phyloP scores from a whole-genome alignment of 2,113 vertebrate genomes.

The Thunnus maccoyii region DNA sequence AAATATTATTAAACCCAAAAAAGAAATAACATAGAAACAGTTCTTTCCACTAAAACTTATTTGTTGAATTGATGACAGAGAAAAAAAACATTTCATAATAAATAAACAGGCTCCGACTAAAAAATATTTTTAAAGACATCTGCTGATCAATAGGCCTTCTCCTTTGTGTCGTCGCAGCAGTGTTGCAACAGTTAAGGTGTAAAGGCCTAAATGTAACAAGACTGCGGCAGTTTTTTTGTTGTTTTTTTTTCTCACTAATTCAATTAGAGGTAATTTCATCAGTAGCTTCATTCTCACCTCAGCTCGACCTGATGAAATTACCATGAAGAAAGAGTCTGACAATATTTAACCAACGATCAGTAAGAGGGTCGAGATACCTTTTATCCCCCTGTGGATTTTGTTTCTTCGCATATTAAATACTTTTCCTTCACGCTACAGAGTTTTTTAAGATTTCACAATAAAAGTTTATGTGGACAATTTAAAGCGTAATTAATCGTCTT shows the following conservation, averaged over 20 bases:
- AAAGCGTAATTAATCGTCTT: not conserved
- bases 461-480: not conserved
- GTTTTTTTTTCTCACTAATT: constrained; percentile 53
- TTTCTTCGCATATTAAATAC: not conserved
- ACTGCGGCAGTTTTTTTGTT: not conserved
- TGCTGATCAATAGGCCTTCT: not conserved
- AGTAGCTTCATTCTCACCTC: constrained; percentile 68
- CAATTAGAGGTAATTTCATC: constrained; percentile 75
- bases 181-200: constrained; percentile 47
- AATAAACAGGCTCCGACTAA: not conserved
- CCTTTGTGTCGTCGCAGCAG: constrained; percentile 21
- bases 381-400: not conserved
- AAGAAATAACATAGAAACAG: too few relatives aligned
- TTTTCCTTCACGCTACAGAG: too few relatives aligned
- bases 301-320: constrained; percentile 71
- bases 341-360: constrained; percentile 67
- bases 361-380: not conserved
- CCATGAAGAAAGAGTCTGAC: constrained; percentile 52
- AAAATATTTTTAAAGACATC: not conserved
- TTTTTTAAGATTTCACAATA: not conserved
- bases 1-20: too few relatives aligned
- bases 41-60: not conserved
- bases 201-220: constrained; percentile 25
- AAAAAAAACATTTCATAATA: not conserved
- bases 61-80: not conserved